A percentile compares a stretch with the other conserved stretches of the same genome.
Evolutionary conservation across 2,888 invertebrate genomes (phyloP).

Genomic region (Hirtodrosophila alboralis): DNA sequence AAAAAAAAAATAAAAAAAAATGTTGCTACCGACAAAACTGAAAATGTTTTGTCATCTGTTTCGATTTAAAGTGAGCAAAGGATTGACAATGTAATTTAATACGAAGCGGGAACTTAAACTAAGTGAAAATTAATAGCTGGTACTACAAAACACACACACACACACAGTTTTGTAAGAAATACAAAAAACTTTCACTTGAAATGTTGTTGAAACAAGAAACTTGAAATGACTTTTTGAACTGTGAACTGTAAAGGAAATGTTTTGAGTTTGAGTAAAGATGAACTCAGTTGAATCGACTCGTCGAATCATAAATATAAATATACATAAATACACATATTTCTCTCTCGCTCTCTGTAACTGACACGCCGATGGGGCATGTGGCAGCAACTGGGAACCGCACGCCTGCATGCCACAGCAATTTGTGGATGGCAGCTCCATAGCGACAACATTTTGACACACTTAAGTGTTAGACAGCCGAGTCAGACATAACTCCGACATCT

Average conservation of each 20-base stretch:
- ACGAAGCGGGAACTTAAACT: constrained; percentile 56
- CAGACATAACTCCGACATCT: too few species aligned
- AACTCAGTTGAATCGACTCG: constrained; percentile 18
- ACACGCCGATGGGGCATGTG: constrained; percentile 47
- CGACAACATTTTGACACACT: constrained; percentile 80
- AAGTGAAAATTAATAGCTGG: constrained; percentile 77
- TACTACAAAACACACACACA: too few species aligned
- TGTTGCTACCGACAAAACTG: constrained; percentile 28
- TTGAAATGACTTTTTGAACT: constrained; percentile 77
- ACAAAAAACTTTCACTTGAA: constrained; percentile 73
- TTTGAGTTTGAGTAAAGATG: constrained; percentile 29
- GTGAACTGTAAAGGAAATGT: constrained; percentile 53
- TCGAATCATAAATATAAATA: constrained; percentile 58
- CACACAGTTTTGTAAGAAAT: background rate
- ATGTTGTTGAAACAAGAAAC: constrained; percentile 73
- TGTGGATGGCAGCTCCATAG: constrained; percentile 47
- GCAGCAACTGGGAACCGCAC: background rate
- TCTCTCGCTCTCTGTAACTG: constrained; percentile 53
- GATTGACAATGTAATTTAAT: constrained; percentile 64
- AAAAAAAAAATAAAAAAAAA: too few species aligned
- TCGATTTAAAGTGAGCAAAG: constrained; percentile 56
- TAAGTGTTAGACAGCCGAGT: constrained; percentile 73
- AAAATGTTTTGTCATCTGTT: constrained; percentile 78
- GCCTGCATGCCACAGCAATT: constrained; percentile 70
- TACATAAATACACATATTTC: constrained; percentile 47